Evolutionary conservation across 2,113 vertebrate genomes (phyloP).

Genomic region (Tonatia bakeri): DNA sequence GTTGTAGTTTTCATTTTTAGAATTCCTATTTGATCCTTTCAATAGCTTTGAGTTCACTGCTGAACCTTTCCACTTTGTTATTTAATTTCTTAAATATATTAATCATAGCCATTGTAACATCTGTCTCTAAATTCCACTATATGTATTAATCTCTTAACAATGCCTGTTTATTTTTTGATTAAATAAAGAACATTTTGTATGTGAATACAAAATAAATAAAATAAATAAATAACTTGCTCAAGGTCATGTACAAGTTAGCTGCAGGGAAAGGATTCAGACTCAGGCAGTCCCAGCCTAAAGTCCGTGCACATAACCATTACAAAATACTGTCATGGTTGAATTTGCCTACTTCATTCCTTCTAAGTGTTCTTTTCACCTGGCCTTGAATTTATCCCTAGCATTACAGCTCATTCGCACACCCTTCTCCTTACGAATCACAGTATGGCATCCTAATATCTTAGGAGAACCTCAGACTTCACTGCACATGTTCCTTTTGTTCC

Average conservation of each 20-base stretch:
- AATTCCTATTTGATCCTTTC: not conserved
- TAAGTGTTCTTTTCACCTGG: not conserved
- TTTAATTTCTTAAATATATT: not conserved
- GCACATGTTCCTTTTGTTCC: not conserved
- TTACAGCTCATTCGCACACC: not conserved
- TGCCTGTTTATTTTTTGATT: not conserved
- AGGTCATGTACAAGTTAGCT: not conserved
- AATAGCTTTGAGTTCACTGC: not conserved
- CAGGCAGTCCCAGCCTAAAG: not conserved
- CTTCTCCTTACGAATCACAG: not conserved
- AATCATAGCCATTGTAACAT: not conserved
- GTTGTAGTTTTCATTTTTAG: not conserved
- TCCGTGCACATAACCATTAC: not conserved
- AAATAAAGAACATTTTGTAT: not conserved
- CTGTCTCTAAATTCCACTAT: not conserved
- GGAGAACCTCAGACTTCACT: not conserved
- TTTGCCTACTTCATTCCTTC: not conserved
- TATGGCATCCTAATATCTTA: not conserved
- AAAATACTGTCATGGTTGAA: not conserved
- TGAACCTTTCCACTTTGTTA: not conserved
- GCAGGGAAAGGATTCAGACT: not conserved
- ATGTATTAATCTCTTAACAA: not conserved
- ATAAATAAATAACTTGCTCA: not conserved
- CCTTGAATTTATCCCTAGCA: not conserved
- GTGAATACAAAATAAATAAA: not conserved